Base-by-base conservation (phyloP, 2,888 invertebrate species). In the Brachyopa scutellaris region DNA sequence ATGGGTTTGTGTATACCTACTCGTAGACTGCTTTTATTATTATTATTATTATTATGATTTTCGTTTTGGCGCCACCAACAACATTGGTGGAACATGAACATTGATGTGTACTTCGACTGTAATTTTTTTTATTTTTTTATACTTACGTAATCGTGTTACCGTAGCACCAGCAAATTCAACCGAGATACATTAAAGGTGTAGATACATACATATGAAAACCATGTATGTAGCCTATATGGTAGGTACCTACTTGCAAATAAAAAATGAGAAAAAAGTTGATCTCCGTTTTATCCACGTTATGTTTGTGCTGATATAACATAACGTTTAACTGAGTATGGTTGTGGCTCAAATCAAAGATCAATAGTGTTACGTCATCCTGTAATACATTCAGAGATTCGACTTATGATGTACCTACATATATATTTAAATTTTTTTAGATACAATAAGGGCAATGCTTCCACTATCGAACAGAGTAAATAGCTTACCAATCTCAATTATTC, bases 11-110 rank as follows among this genome's bases (percentile, higher is more conserved):
- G n/a, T n/a, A n/a, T n/a, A n/a, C n/a, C n/a, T 51, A 69, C 62
- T 64, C 36, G 74, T 57, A 64, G 69, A 76, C 77, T 70, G 38
- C 69, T 64, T 80, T 80, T 74, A 80, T 80, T 79, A 79, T 80
- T 80, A 66, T 74, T 70, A 38, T 66, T 53, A 76, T 70, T 70
- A 77, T 72, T 77, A 76, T 76, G 70, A 72, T 76, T 70, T 82
- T 82, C 64, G 47, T 77, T 77, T 77, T 67, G 82, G 77, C 77
- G 82, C 82, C 82, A 70, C 42, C 49, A 64, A 74, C 64, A 76
- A 61, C 80, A 74, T 64, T 33, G n/a, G 33, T 55, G 57, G 36
- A 62, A 69, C 62, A 70, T 45, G 59, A 77, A 61, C 69, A 70
- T 38, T 70, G 70, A 57, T 67, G 67, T 73, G 55, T 36, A 64